Conservation (phyloP, 2,113 vertebrate species). For the Pseudorhombus dupliciocellatus region DNA sequence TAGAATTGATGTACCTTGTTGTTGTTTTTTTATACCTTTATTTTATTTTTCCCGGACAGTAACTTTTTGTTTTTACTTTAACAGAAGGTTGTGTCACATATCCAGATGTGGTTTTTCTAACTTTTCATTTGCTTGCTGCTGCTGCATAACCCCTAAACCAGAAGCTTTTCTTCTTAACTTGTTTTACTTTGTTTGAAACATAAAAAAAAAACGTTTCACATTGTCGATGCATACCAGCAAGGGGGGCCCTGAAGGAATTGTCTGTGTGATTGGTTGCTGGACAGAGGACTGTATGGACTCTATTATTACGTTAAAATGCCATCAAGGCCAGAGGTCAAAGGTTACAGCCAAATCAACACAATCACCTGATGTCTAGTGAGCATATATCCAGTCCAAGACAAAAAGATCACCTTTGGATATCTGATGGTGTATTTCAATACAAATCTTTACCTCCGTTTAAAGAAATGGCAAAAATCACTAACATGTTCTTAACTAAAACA, state of each 20-base stretch:
- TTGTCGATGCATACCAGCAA: slow-evolving; percentile 13
- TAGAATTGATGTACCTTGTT: slow-evolving; percentile 32
- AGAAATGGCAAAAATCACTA: slow-evolving; percentile 30
- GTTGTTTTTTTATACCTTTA: slow-evolving; percentile 1
- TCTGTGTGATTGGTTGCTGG: neutral
- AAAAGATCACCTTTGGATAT: neutral
- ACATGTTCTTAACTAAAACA: too few species aligned
- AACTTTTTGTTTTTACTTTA: slow-evolving; percentile 23
- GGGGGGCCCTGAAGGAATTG: neutral
- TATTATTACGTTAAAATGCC: slow-evolving; percentile 5
- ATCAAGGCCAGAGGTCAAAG: slow-evolving; percentile 15
- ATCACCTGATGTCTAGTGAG: slow-evolving; percentile 5
- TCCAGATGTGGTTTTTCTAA: slow-evolving; percentile 30
- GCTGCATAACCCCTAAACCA: slow-evolving; percentile 48
- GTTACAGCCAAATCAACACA: slow-evolving; percentile 8
- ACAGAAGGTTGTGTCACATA: slow-evolving; percentile 11
- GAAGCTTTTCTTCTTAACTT: neutral
- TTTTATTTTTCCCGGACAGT: slow-evolving; percentile 10
- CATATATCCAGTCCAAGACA: slow-evolving; percentile 49
- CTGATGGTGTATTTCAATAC: slow-evolving; percentile 26
- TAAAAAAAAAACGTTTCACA: neutral
- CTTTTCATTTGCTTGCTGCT: slow-evolving; percentile 54
- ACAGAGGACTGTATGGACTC: neutral
- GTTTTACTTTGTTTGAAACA: slow-evolving; percentile 1
- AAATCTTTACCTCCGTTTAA: slow-evolving; percentile 46